Percentiles rank a stretch among this genome's conserved stretches.
These are phyloP conservation scores for Lepus oiostolus DNA, from an alignment of 2,797 vertebrate genomes.

Conservation along the genomic window DNA sequence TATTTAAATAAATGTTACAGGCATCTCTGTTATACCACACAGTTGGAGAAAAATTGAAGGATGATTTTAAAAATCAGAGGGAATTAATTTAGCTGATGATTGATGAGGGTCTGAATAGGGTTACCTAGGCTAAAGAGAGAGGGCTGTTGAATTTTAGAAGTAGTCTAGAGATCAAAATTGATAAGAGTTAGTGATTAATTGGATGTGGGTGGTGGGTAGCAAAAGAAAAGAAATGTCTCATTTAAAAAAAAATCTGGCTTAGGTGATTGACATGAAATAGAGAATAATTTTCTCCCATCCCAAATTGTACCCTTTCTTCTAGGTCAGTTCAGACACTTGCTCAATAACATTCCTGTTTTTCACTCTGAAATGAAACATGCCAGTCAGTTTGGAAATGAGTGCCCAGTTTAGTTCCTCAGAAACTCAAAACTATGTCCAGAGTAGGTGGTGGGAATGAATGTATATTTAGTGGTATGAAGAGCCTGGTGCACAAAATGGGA, in stretches of 20 bases:
- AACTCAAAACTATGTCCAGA: slow-evolving; percentile 1
- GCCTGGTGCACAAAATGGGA: neutral
- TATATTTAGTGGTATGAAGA: slow-evolving; percentile 4
- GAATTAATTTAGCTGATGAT: neutral
- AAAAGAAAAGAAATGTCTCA: neutral
- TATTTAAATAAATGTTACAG: neutral
- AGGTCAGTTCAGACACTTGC: slow-evolving; percentile 6
- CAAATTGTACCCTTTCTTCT: neutral
- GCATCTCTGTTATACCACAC: neutral
- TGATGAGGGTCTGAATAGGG: neutral
- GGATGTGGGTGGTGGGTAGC: neutral
- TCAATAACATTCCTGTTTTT: neutral
- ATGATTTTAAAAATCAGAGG: neutral
- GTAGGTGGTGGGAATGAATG: neutral
- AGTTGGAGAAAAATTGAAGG: neutral
- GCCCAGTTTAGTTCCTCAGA: neutral
- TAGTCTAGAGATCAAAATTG: slow-evolving; percentile 37
- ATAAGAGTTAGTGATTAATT: neutral
- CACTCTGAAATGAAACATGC: slow-evolving; percentile 21
- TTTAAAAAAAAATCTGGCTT: neutral
- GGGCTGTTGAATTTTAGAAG: neutral
- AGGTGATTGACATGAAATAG: neutral
- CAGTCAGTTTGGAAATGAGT: slow-evolving; percentile 2
- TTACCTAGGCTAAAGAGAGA: neutral
- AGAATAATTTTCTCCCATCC: slow-evolving; percentile 15